These are phyloP conservation scores for Onychostruthus taczanowskii DNA, from an alignment of 2,113 vertebrate genomes.

Conservation along the genomic window DNA sequence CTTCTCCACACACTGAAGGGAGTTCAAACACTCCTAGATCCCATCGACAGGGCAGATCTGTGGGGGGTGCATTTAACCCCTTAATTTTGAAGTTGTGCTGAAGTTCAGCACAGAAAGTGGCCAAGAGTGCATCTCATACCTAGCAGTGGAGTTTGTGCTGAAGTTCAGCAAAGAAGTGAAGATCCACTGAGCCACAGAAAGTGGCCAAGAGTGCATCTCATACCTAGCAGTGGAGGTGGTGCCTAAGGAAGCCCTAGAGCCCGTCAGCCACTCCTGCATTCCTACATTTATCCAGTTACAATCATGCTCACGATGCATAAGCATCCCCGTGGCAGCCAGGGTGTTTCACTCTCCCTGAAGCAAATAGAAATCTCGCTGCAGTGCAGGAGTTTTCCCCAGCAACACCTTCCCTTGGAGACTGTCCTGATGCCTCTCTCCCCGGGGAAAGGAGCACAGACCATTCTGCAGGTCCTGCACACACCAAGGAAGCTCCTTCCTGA, in stretches of 20 bases:
- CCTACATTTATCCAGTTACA: neutral
- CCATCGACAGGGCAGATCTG: neutral
- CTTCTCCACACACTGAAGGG: neutral
- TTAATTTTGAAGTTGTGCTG: neutral
- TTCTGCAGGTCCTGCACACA: neutral
- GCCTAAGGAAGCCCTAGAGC: neutral
- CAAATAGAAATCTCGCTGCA: neutral
- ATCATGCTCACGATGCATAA: rapidly evolving
- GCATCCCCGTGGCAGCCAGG: neutral
- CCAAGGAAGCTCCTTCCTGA: neutral
- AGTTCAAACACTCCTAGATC: neutral
- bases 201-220: neutral
- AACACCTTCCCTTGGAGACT: neutral
- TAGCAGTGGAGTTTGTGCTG: neutral
- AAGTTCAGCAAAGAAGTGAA: neutral
- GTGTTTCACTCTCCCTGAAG: neutral
- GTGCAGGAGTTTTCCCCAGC: rapidly evolving
- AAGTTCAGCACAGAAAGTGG: neutral
- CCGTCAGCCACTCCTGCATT: neutral
- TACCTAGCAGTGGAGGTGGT: neutral
- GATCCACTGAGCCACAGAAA: neutral
- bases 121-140: neutral
- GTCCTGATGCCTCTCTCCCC: neutral
- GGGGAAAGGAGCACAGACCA: neutral
- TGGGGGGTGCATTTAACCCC: neutral